Evolutionary conservation across 2,888 invertebrate species (phyloP), one percentile per base, ranked within the genome.

Genomic region (Diaprepes abbreviatus): DNA sequence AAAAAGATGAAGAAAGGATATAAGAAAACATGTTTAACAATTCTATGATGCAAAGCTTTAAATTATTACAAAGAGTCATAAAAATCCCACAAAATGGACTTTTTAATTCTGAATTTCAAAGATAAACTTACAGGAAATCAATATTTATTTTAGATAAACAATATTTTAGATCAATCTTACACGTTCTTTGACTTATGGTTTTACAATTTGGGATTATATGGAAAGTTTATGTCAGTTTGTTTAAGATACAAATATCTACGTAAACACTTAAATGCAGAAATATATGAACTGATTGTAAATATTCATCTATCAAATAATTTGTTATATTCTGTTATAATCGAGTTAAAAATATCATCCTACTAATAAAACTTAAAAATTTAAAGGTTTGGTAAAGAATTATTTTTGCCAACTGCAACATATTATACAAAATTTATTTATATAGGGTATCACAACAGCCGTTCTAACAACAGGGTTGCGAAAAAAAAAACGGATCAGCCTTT

Each of bases 121-220:
- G 60, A 45, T 60, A 60, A 60, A 60, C 60, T 21, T 45, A 33
- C 60, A 64, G 64, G 55, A 64, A 45, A 64, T 64, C 64, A 64
- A 64, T 64, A 64, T 64, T 64, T 64, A 19, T 31, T 45, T 43
- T 40, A 43, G 64, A 64, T 64, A 64, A 64, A 43, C 33, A 64
- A 43, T 43, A 55, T 45, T 64, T 55, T 55, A 55, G 16, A 52
- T 63, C 52, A 52, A 63, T 50, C 54, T 63, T 40, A 63, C 40
- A 43, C 45, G 64, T 54, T 19, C 43, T 59, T 43, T 45, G 59
- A 58, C 58, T 40, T 64, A 40, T 36, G 38, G 52, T 45, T 50
- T 33, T 48, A 64, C 55, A 52, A 54, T 40, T 64, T 55, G 43
- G 40, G 45, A 52, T 52, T 55, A 45, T 43, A 31, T 64, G 60